Evolutionary conservation across 2,888 invertebrate genomes (phyloP).

Genomic region (Ryuthela nishihirai): DNA sequence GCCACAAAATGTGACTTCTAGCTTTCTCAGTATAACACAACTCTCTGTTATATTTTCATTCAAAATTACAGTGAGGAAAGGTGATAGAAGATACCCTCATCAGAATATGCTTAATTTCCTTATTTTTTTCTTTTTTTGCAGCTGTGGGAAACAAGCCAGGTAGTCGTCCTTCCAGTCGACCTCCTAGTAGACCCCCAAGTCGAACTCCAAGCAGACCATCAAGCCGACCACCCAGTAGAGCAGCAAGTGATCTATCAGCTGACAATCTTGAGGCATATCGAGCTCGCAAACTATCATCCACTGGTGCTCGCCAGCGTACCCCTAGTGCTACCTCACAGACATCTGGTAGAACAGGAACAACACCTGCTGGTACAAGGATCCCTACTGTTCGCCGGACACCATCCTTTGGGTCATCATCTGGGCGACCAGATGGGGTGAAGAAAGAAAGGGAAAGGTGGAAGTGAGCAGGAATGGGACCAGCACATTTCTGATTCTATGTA

Average conservation of each 20-base stretch:
- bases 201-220: slow-evolving; percentile 60
- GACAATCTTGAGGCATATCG: slow-evolving; percentile 55
- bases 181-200: slow-evolving; percentile 57
- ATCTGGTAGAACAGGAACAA: slow-evolving; percentile 58
- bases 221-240: slow-evolving; percentile 82
- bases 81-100: too few relatives aligned
- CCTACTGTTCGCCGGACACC: slow-evolving; percentile 31
- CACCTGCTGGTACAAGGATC: slow-evolving; percentile 21
- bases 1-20: too few relatives aligned
- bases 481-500: too few relatives aligned
- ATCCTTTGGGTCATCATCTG: slow-evolving; percentile 13
- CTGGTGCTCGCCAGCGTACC: slow-evolving; percentile 20
- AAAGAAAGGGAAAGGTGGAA: slow-evolving; percentile 24
- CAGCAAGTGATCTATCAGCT: slow-evolving; percentile 85
- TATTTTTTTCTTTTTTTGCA: too few relatives aligned
- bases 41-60: too few relatives aligned
- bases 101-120: too few relatives aligned
- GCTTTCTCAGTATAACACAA: too few relatives aligned
- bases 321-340: slow-evolving; percentile 27
- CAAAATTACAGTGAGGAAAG: too few relatives aligned
- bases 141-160: slow-evolving; percentile 15
- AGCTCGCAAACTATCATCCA: slow-evolving; percentile 26
- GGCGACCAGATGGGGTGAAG: slow-evolving; percentile 6
- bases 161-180: slow-evolving; percentile 41
- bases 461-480: too few relatives aligned